A percentile compares a stretch with the other conserved stretches of the same genome.
These are phyloP conservation scores for Rhincodon typus DNA, from an alignment of 2,797 vertebrate genomes.

Conservation along the genomic window DNA sequence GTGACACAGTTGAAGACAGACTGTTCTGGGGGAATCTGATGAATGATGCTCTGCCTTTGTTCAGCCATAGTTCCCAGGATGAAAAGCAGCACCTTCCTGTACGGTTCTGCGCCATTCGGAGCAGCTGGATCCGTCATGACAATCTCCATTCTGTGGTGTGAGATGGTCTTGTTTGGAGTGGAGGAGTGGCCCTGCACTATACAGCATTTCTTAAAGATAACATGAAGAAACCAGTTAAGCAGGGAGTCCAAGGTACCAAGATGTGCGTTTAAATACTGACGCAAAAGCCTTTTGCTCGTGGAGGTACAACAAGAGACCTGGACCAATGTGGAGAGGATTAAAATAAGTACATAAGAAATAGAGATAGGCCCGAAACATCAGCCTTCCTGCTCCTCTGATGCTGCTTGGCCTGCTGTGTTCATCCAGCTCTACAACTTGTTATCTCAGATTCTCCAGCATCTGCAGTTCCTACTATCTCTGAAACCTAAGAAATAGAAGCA, in stretches of 20 bases:
- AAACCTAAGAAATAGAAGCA: too few relatives aligned
- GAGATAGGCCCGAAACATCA: too few relatives aligned
- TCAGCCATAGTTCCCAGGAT: neutral
- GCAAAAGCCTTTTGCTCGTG: neutral
- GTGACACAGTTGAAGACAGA: neutral
- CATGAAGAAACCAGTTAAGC: neutral
- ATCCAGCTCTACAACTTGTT: too few relatives aligned
- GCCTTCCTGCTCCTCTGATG: too few relatives aligned
- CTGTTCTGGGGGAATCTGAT: too few relatives aligned
- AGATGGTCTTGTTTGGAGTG: neutral
- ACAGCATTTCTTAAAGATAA: neutral
- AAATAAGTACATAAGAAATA: too few relatives aligned
- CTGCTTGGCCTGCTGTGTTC: too few relatives aligned
- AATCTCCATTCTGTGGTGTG: neutral
- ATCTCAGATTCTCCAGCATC: too few relatives aligned
- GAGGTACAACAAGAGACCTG: neutral
- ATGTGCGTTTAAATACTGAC: neutral
- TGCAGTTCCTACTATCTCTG: too few relatives aligned
- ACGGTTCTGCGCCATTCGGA: neutral
- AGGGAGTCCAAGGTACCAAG: neutral
- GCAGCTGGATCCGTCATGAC: neutral
- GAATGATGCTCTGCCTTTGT: neutral
- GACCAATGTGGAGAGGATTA: neutral
- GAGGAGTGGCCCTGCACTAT: neutral
- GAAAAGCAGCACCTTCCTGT: neutral